A percentile compares a stretch with the other conserved stretches of the same genome.
Conservation (phyloP, 2,888 invertebrate species). For the Agrenia bidenticulata region DNA sequence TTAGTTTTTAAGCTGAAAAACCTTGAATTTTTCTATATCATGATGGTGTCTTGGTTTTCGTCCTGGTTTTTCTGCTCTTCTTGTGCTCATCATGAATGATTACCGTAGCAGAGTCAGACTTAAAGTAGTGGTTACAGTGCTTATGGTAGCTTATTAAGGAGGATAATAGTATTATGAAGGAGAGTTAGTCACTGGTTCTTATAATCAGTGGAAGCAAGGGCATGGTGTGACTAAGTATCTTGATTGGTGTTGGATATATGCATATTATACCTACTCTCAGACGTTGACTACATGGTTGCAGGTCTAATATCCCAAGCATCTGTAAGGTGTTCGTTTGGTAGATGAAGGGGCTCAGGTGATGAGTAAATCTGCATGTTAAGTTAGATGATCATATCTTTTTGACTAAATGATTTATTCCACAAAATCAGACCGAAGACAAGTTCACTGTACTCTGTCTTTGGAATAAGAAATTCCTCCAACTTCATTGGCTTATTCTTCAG, state of each 20-base stretch:
- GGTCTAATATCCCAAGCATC: background rate
- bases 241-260: constrained; percentile 8
- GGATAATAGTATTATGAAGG: constrained; percentile 3
- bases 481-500: constrained; percentile 16
- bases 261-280: no score
- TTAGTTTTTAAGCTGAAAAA: background rate
- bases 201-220: background rate
- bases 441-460: constrained; percentile 49
- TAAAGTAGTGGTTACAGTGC: background rate
- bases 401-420: constrained; percentile 51
- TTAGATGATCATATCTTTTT: constrained; percentile 43
- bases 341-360: constrained; percentile 6
- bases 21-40: constrained; percentile 2
- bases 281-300: background rate
- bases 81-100: constrained; percentile 7
- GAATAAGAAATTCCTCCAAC: background rate
- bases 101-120: background rate
- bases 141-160: background rate
- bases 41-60: background rate
- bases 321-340: constrained; percentile 1
- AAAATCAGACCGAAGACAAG: constrained; percentile 51
- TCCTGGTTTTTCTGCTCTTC: background rate
- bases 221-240: constrained; percentile 10
- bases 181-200: background rate
- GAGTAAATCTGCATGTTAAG: constrained; percentile 33